Percentiles rank a stretch among this genome's conserved stretches.
Evolutionary conservation across 2,888 invertebrate species (phyloP).

Genomic region (Epistrophella euchroma): DNA sequence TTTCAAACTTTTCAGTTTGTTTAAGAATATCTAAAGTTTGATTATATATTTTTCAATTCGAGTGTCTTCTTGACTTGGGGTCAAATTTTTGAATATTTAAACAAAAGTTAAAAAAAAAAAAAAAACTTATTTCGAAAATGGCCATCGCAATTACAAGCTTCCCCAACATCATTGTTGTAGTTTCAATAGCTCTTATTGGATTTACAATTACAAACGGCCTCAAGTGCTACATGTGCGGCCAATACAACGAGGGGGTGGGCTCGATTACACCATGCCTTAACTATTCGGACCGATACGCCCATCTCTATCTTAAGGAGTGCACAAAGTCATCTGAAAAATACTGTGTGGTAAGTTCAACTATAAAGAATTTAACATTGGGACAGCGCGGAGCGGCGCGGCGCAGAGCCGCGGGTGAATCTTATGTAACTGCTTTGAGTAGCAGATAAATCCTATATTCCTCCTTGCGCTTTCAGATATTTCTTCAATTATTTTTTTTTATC

Average conservation of each 20-base stretch:
- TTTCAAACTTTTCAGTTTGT: slow-evolving; percentile 31
- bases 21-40: slow-evolving; percentile 21
- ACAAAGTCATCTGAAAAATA: slow-evolving; percentile 86
- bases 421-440: slow-evolving; percentile 49
- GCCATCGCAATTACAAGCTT: slow-evolving; percentile 76
- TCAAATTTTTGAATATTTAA: not conserved
- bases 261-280: slow-evolving; percentile 94
- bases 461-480: slow-evolving; percentile 19
- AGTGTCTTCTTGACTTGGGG: slow-evolving; percentile 12
- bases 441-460: slow-evolving; percentile 35
- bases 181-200: slow-evolving; percentile 80
- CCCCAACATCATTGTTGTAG: slow-evolving; percentile 77
- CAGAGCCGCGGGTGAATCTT: slow-evolving; percentile 29
- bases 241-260: slow-evolving; percentile 93
- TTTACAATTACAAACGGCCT: slow-evolving; percentile 81
- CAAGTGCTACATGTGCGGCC: slow-evolving; percentile 91
- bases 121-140: slow-evolving; percentile 48
- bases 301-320: slow-evolving; percentile 89
- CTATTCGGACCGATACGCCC: slow-evolving; percentile 86
- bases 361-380: not conserved
- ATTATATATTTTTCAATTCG: slow-evolving; percentile 27
- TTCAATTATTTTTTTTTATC: slow-evolving; percentile 25
- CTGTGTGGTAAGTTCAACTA: slow-evolving; percentile 90
- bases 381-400: not conserved
- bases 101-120: not conserved